These are phyloP conservation scores for Aphelocoma californica DNA, from an alignment of 2,797 vertebrate genomes.

Conservation along the genomic window DNA sequence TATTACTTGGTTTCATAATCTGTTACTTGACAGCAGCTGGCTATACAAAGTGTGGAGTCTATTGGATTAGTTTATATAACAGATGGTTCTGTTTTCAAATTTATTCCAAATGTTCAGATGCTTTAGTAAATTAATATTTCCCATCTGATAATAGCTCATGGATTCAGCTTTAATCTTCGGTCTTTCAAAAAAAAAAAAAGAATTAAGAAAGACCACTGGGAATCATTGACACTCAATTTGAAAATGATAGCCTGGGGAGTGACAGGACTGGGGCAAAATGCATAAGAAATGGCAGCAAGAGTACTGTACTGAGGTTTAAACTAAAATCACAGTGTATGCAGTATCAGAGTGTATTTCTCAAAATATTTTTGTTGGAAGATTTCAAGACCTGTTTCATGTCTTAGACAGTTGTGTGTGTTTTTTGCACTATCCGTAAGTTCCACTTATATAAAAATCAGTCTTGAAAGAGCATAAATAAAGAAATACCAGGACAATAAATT, in stretches of 20 bases:
- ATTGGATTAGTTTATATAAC: constrained; percentile 73
- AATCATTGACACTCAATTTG: constrained; percentile 11
- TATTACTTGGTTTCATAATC: constrained; percentile 73
- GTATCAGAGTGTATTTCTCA: background rate
- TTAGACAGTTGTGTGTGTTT: background rate
- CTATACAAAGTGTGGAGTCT: constrained; percentile 66
- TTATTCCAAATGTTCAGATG: constrained; percentile 75
- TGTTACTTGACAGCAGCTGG: constrained; percentile 70
- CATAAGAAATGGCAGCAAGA: background rate
- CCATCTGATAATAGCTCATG: constrained; percentile 67
- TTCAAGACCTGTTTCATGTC: background rate
- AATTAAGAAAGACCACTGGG: constrained; percentile 46
- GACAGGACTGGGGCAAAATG: background rate
- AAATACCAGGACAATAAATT: background rate
- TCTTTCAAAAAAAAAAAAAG: constrained; percentile 25
- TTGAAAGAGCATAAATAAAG: background rate
- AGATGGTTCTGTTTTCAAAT: constrained; percentile 79
- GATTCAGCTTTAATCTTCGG: constrained; percentile 59
- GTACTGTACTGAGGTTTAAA: background rate
- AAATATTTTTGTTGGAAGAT: background rate
- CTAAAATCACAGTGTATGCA: background rate
- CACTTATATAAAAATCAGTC: background rate
- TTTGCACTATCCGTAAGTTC: background rate
- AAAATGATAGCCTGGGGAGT: constrained; percentile 8
- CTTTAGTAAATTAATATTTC: constrained; percentile 74